Evolutionary conservation across 2,888 invertebrate species (phyloP).

Genomic region (Isotomurus palustris): DNA sequence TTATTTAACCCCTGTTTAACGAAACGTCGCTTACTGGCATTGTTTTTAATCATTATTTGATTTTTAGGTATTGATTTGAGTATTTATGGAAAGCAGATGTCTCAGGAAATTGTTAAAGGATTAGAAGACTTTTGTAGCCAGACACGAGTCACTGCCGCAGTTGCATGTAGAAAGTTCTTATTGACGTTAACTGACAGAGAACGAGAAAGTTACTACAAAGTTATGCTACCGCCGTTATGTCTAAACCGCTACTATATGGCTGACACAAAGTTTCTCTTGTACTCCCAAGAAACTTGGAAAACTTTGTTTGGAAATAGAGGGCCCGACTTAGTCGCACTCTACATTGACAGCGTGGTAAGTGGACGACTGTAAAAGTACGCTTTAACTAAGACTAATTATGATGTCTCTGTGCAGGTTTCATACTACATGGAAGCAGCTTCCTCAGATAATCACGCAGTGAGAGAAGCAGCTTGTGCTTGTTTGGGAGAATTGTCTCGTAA

Average conservation of each 20-base stretch:
- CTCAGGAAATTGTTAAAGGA: constrained; percentile 52
- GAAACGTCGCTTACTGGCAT: too few relatives aligned
- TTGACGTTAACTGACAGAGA: constrained; percentile 50
- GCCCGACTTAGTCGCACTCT: constrained; percentile 52
- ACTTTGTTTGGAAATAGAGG: constrained; percentile 53
- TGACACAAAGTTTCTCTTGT: constrained; percentile 28
- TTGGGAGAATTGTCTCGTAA: constrained; percentile 57
- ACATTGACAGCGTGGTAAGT: constrained; percentile 49
- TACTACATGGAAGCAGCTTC: constrained; percentile 54
- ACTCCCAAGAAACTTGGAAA: constrained; percentile 55
- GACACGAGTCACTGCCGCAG: constrained; percentile 53
- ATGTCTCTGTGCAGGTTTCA: constrained; percentile 12
- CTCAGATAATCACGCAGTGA: constrained; percentile 56
- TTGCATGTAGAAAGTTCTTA: constrained; percentile 54
- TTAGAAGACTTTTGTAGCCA: constrained; percentile 57
- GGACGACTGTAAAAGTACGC: too few relatives aligned
- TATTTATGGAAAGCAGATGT: constrained; percentile 52
- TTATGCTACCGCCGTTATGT: constrained; percentile 55
- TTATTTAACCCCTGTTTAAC: too few relatives aligned
- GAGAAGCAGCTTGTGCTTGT: constrained; percentile 58
- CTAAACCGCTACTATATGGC: constrained; percentile 52
- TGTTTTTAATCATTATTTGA: constrained; percentile 3
- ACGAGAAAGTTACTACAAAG: constrained; percentile 51
- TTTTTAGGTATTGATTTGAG: constrained; percentile 32
- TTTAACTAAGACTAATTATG: not conserved